A percentile compares a stretch with the other conserved stretches of the same genome.
These are phyloP conservation scores for Meiosimyza platycephala DNA, from an alignment of 2,888 invertebrate species.

Conservation along the genomic window DNA sequence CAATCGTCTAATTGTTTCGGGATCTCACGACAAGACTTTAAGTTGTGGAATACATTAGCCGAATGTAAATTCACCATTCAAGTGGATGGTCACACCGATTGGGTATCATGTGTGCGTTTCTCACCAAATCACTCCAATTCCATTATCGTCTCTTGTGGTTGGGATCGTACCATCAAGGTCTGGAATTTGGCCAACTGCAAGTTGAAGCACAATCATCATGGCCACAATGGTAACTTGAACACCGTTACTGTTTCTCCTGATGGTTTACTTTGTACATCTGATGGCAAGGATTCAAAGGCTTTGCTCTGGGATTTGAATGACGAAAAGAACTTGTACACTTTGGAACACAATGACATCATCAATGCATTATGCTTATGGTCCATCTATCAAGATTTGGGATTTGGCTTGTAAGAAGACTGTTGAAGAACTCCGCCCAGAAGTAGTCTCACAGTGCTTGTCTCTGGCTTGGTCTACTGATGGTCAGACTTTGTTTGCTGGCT, in stretches of 20 bases:
- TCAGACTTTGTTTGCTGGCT: slow-evolving; percentile 98
- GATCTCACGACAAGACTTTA: slow-evolving; percentile 98
- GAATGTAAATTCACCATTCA: slow-evolving; percentile 99
- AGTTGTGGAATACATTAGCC: slow-evolving; percentile 99
- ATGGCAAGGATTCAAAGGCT: slow-evolving; percentile 99
- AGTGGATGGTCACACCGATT: slow-evolving; percentile 94
- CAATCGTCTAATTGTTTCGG: slow-evolving; percentile 99
- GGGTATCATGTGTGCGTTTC: slow-evolving; percentile 99
- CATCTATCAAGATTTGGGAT: slow-evolving; percentile 99
- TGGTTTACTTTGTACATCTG: slow-evolving; percentile 99
- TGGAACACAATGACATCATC: slow-evolving; percentile 98
- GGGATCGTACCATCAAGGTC: slow-evolving; percentile 98
- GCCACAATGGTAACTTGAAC: slow-evolving; percentile 97
- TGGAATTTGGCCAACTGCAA: slow-evolving; percentile 99
- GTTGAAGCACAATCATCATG: slow-evolving; percentile 97
- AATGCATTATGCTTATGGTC: slow-evolving; percentile 96
- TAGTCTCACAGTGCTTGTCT: slow-evolving; percentile 91
- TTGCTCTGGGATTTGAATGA: slow-evolving; percentile 99
- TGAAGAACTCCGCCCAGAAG: slow-evolving; percentile 97
- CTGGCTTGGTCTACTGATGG: slow-evolving; percentile 99
- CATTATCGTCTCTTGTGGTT: slow-evolving; percentile 98
- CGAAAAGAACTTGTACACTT: slow-evolving; percentile 98
- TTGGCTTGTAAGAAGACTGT: slow-evolving; percentile 99
- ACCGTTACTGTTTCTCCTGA: slow-evolving; percentile 99
- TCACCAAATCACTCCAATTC: slow-evolving; percentile 98